Conservation (phyloP, 2,888 invertebrate genomes). For the Slavum lentiscoides region DNA sequence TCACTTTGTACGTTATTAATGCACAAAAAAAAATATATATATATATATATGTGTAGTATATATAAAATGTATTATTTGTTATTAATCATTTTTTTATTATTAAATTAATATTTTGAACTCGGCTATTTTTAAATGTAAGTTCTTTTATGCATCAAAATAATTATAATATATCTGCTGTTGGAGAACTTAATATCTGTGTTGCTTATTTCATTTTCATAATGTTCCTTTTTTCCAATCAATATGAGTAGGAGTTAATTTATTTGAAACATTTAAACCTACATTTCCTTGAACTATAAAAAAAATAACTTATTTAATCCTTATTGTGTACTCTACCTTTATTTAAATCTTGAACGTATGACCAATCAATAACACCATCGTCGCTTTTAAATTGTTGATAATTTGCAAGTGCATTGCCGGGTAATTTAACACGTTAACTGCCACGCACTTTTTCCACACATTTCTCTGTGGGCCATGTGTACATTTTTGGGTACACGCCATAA, state of each 20-base stretch:
- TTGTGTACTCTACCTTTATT: not conserved
- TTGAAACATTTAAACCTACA: not conserved
- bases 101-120: not conserved
- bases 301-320: not conserved
- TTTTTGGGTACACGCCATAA: no score
- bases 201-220: conserved; percentile 9
- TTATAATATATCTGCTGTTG: not conserved
- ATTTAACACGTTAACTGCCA: not conserved
- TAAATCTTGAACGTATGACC: conserved; percentile 8
- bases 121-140: conserved; percentile 5
- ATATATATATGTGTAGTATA: no score
- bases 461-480: no score
- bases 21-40: not conserved
- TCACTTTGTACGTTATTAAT: no score
- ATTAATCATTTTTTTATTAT: conserved; percentile 1
- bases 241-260: conserved; percentile 10
- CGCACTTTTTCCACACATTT: no score
- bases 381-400: conserved; percentile 11
- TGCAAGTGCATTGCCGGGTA: conserved; percentile 13
- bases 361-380: conserved; percentile 21
- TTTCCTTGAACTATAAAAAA: conserved; percentile 4
- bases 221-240: conserved; percentile 12
- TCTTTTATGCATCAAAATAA: conserved; percentile 1
- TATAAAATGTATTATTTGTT: no score
- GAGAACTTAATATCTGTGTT: not conserved